A percentile compares a stretch with the other conserved stretches of the same genome.
These are phyloP conservation scores for Pampusana beccarii DNA, from an alignment of 2,113 vertebrate species.

Conservation along the genomic window DNA sequence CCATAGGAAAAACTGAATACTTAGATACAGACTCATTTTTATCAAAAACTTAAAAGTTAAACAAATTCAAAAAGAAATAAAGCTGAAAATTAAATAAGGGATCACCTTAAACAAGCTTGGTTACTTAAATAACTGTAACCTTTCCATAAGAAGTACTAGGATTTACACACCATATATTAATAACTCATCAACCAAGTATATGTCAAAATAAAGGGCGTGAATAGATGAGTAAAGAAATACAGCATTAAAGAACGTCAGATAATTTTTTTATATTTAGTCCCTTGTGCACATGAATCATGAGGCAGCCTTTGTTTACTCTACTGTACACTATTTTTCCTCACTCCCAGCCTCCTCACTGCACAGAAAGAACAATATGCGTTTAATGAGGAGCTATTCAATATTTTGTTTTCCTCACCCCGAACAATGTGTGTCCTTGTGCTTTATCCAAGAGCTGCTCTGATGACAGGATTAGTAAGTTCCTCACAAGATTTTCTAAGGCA, in stretches of 20 bases:
- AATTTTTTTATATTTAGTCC: background rate
- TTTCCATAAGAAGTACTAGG: background rate
- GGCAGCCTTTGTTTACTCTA: constrained; percentile 12
- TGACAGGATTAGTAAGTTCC: constrained; percentile 22
- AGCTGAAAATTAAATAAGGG: background rate
- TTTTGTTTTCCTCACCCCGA: constrained; percentile 1
- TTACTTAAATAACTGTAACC: background rate
- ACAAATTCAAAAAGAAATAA: background rate
- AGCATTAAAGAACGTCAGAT: background rate
- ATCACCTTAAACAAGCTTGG: background rate
- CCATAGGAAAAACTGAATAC: background rate
- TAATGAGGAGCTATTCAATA: background rate
- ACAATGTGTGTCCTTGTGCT: background rate
- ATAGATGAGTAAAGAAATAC: background rate
- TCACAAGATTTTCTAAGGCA: background rate
- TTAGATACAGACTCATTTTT: background rate
- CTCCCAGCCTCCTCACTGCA: background rate
- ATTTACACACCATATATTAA: background rate
- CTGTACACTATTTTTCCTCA: background rate
- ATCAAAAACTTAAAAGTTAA: background rate
- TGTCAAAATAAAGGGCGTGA: background rate
- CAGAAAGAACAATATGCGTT: background rate
- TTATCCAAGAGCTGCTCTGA: background rate
- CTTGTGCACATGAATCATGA: background rate
- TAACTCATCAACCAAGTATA: background rate